Percentiles rank a stretch among this genome's conserved stretches.
Conservation (phyloP, 2,888 invertebrate species). For the Polymixis flavicincta region DNA sequence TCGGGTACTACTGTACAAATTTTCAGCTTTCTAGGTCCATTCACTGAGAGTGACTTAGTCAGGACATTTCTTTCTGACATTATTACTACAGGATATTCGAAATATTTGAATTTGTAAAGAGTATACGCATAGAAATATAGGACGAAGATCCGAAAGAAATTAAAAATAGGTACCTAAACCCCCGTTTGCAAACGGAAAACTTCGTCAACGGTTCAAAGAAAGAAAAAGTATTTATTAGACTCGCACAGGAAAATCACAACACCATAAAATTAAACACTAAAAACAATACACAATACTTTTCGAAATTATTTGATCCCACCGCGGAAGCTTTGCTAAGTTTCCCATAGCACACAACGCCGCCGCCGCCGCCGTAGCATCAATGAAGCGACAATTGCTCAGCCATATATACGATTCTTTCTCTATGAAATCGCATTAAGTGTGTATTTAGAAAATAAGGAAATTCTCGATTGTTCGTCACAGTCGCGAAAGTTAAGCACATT, state of each 20-base stretch:
- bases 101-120: background rate
- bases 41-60: background rate
- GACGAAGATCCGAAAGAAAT: background rate
- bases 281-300: background rate
- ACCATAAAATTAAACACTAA: too few relatives aligned
- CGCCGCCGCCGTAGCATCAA: background rate
- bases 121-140: background rate
- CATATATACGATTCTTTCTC: constrained; percentile 44
- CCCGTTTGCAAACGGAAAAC: background rate
- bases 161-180: background rate
- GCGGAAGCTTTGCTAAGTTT: background rate
- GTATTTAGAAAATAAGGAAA: constrained; percentile 62
- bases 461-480: constrained; percentile 49
- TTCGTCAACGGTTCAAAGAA: too few relatives aligned
- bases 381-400: constrained; percentile 22
- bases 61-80: background rate
- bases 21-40: background rate
- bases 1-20: background rate
- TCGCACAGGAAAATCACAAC: too few relatives aligned
- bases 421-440: constrained; percentile 52
- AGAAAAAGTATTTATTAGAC: too few relatives aligned
- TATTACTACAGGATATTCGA: too few relatives aligned
- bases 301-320: background rate
- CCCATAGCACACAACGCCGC: background rate
- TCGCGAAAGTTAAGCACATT: constrained; percentile 53